Conservation (phyloP, 1,140 invertebrate genomes). For the Aphelenchoides besseyi region DNA sequence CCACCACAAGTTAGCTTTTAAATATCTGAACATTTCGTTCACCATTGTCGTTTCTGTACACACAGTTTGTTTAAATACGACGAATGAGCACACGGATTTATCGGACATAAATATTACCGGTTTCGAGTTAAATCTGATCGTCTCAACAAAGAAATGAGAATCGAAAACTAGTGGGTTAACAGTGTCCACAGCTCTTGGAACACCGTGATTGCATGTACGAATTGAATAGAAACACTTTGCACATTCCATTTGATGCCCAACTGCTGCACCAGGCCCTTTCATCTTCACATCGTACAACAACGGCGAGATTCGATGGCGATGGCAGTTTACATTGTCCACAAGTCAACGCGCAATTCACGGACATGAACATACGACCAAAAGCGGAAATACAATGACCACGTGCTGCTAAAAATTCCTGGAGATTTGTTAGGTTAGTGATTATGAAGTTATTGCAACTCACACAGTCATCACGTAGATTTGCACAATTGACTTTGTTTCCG, state of each 20-base stretch:
- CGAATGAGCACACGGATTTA: no score
- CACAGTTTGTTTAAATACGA: not conserved
- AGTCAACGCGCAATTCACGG: constrained; percentile 46
- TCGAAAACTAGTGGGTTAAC: constrained; percentile 20
- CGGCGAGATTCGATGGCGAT: not conserved
- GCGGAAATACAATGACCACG: constrained; percentile 51
- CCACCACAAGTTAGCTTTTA: no score
- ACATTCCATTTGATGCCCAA: constrained; percentile 54
- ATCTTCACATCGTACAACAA: constrained; percentile 31
- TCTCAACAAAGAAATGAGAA: not conserved
- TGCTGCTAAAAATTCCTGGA: constrained; percentile 45
- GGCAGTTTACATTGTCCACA: constrained; percentile 40
- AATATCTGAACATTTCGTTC: no score
- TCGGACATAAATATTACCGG: not conserved
- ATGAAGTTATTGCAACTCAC: no score
- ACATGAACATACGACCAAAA: constrained; percentile 45
- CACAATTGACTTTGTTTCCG: constrained; percentile 15
- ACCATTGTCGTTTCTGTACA: no score
- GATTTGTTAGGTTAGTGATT: no score
- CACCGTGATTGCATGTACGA: constrained; percentile 53
- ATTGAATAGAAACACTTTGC: constrained; percentile 44
- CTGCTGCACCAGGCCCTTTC: constrained; percentile 47
- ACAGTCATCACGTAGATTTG: constrained; percentile 47
- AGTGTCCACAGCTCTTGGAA: constrained; percentile 45
- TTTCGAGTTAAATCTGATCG: not conserved